Evolutionary conservation across 2,888 invertebrate species (phyloP).

Genomic region (Ecdyonurus torrentis): DNA sequence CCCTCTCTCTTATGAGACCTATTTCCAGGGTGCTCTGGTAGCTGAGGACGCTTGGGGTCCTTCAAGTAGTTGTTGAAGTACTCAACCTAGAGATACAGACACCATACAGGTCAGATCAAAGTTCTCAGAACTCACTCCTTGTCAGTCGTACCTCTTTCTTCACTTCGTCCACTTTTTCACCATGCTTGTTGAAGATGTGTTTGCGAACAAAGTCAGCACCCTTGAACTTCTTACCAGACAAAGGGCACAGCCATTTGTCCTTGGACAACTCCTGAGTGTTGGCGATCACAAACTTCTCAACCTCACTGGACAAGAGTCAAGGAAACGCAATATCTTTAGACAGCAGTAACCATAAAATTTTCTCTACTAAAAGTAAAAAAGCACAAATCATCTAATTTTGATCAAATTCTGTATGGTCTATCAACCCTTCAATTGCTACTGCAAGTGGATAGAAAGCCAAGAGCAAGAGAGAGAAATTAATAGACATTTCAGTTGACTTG

Average conservation of each 20-base stretch:
- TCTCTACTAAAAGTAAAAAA: background rate
- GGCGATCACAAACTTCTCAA: constrained; percentile 87
- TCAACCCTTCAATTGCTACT: too few relatives aligned
- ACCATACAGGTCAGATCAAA: background rate
- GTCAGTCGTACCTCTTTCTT: constrained; percentile 59
- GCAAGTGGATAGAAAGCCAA: too few relatives aligned
- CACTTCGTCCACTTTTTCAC: constrained; percentile 92
- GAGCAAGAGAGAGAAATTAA: too few relatives aligned
- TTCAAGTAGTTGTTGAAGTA: constrained; percentile 93
- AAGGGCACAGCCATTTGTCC: constrained; percentile 97
- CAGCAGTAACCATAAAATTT: background rate
- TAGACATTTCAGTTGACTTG: too few relatives aligned
- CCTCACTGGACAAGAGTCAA: constrained; percentile 34
- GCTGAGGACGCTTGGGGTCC: constrained; percentile 86
- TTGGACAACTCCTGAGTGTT: constrained; percentile 95
- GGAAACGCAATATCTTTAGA: constrained; percentile 9
- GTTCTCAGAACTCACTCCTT: background rate
- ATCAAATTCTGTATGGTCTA: background rate
- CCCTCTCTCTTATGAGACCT: constrained; percentile 22
- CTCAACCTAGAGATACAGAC: constrained; percentile 36
- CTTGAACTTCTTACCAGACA: constrained; percentile 98
- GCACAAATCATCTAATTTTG: background rate
- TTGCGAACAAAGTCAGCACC: constrained; percentile 97
- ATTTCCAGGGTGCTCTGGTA: constrained; percentile 67
- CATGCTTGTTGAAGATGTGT: constrained; percentile 95